A percentile compares a stretch with the other conserved stretches of the same genome.
Conservation (phyloP, 2,888 invertebrate genomes). For the Agapostemon virescens region DNA sequence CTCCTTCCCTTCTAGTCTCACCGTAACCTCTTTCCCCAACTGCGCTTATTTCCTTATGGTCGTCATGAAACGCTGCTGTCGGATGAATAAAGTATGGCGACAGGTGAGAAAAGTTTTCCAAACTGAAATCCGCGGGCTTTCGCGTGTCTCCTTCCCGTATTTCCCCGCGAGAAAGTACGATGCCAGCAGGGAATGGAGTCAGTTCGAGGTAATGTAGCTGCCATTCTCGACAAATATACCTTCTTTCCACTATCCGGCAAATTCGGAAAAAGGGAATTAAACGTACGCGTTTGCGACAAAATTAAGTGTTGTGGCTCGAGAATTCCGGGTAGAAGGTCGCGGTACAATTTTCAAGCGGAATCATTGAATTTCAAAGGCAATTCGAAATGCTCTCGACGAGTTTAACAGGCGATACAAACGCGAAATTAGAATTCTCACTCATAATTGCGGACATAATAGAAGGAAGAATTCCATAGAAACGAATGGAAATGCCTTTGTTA, state of each 20-base stretch:
- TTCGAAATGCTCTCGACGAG: constrained; percentile 7
- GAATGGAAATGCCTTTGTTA: background rate
- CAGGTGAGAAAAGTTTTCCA: constrained; percentile 51
- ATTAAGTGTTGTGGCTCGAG: background rate
- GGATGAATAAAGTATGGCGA: constrained; percentile 59
- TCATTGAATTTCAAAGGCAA: constrained; percentile 36
- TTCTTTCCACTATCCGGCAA: background rate
- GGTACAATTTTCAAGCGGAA: constrained; percentile 24
- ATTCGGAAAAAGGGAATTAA: constrained; percentile 20
- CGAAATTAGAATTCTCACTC: constrained; percentile 30
- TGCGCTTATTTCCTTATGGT: constrained; percentile 54
- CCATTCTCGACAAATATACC: constrained; percentile 7
- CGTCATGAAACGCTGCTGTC: constrained; percentile 47
- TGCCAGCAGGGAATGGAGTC: background rate
- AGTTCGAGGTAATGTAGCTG: background rate
- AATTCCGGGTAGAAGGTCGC: too few species aligned
- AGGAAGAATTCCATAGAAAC: background rate
- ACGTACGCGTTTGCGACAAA: background rate
- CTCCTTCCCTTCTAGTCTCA: constrained; percentile 5
- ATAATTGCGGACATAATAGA: constrained; percentile 13
- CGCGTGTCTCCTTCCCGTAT: constrained; percentile 5
- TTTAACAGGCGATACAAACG: constrained; percentile 3
- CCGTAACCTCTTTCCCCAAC: constrained; percentile 17
- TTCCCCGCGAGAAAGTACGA: constrained; percentile 15
- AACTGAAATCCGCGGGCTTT: constrained; percentile 42